Conservation (phyloP, 2,797 vertebrate species). For the Euphonia xanthogaster region DNA sequence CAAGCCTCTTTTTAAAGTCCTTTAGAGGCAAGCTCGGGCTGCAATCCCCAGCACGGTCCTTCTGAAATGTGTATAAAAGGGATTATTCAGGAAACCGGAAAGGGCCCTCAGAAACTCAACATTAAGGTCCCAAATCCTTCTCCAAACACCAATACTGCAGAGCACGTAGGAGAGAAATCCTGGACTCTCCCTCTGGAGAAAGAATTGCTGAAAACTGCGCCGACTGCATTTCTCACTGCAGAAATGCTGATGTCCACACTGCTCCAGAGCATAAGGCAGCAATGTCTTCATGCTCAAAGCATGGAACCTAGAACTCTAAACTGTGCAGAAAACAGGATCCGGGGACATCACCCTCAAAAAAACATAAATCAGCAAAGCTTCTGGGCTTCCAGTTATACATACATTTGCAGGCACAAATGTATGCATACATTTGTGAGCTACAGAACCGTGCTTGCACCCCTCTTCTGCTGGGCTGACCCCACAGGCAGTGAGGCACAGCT, state of each 20-base stretch:
- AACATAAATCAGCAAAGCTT: background rate
- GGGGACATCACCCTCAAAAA: background rate
- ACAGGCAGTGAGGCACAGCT: rapidly evolving
- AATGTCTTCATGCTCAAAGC: background rate
- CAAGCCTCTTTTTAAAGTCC: background rate
- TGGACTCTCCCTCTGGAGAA: background rate
- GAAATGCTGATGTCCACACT: background rate
- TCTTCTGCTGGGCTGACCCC: background rate
- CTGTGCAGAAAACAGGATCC: background rate
- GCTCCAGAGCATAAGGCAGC: background rate
- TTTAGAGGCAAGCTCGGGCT: background rate
- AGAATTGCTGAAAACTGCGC: background rate
- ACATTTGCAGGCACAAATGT: background rate
- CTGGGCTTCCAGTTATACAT: background rate
- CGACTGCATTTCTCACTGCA: background rate
- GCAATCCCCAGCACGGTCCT: background rate
- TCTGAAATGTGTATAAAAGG: background rate
- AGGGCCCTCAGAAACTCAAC: background rate
- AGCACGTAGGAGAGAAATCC: background rate
- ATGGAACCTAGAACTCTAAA: background rate
- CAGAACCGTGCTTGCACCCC: rapidly evolving
- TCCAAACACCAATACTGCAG: background rate
- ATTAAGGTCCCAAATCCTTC: background rate
- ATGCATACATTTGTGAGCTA: too few relatives aligned
- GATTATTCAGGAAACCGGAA: background rate